Evolutionary conservation across 2,797 vertebrate species (phyloP), one percentile per base, ranked within the genome.

Genomic region (Melanotaenia maccullochi): DNA sequence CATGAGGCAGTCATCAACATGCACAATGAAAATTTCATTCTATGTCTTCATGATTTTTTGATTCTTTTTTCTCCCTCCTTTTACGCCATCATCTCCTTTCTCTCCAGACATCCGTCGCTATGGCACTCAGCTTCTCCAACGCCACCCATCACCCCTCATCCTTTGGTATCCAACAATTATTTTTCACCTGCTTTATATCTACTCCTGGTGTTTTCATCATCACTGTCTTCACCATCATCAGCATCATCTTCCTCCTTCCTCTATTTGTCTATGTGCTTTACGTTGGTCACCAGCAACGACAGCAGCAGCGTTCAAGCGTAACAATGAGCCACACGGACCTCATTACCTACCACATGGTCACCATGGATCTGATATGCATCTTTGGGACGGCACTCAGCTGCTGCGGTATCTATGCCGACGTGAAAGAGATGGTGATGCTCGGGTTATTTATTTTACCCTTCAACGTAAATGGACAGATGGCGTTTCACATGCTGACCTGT

Each of bases 271-370:
- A 25, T 24, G 13, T 54, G 12, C 24, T 54, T 4, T 28, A 28
- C 52, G 3, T 11, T 5, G 52, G 24, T 16, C 13, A 25, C 24
- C 52, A 54, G 4, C 13, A 28, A 54, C 25, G 52, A 11, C 24
- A 13, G 11, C 11, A 54, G 25, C 25, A 13, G 11, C 12, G 52
- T 3, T 25, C 52, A 24, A 54, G 2, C 52, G 13, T 11, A 5
- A 28, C 13, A 11, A 55, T 30, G 47, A 64, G 14, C 36, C 51
- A 65, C 35, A 54, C 36, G 38, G 35, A 65, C 24, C 22, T 51
- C 51, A 28, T 65, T 18, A 65, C 18, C 51, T 65, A 65, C 51
- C 63, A 65, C 16, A 30, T 38, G 20, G 52, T 54, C 24, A 28
- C 24, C 16, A n/a, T 55, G 3, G 35, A 65, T 16, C 32, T 65